Evolutionary conservation across 2,888 invertebrate genomes (phyloP), one percentile per base, ranked within the genome.

Genomic region (Onthophagus sagittarius): DNA sequence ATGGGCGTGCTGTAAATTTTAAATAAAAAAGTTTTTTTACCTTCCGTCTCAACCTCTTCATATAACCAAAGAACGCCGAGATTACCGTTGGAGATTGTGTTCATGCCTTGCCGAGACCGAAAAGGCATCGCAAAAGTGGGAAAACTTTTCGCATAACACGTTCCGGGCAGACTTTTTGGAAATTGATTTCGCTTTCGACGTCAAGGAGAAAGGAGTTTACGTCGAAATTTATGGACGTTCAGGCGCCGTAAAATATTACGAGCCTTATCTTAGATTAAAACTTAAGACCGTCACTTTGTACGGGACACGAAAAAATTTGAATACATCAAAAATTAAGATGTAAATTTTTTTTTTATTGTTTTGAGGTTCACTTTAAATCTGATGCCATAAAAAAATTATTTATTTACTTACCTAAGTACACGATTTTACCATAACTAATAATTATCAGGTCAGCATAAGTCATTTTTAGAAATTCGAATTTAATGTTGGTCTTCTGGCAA

Each of bases 141-240:
- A 67, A 67, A 67, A 67, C 67, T 67, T 67, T 67, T 23, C 67
- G 32, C 67, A 67, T 67, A 67, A 67, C 67, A 32, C 67, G 67
- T 67, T 2, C 39, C 11, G 39, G 39, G 39, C 6, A 53, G 23
- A 15, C 67, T 32, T 11, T 67, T 67, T 67, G 23, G 23, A 72
- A 74, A 74, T 74, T 74, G 74, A 74, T 74, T 74, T 74, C 74
- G 69, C 72, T 74, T 74, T 65, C 32, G 67, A 23, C 32, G 31
- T 32, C 23, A 23, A 67, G 39, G 39, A 71, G 73, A 71, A 73
- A 74, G 72, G 72, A 74, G 72, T 74, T 74, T 74, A 74, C 72
- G 72, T 70, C 69, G 63, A 31, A 63, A 64, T 70, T 70, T 74
- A 74, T 74, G 72, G 70, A 72, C 70, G 74, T 70, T 74, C 70